Evolutionary conservation across 2,113 vertebrate genomes (phyloP).

Genomic region (Isurus oxyrinchus): DNA sequence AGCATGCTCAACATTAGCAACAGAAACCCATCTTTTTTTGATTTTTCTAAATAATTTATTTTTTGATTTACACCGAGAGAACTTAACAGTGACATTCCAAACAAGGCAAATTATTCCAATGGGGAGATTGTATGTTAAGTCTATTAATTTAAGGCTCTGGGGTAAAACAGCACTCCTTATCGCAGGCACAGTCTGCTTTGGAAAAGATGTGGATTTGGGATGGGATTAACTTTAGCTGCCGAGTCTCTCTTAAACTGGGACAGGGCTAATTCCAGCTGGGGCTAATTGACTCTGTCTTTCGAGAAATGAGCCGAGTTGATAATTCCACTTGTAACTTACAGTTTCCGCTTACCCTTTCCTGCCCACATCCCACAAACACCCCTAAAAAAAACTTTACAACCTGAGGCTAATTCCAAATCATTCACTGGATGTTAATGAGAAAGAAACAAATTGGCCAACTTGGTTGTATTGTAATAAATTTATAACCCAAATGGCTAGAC

Average conservation of each 20-base stretch:
- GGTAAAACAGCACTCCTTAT: neutral
- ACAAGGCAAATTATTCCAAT: neutral
- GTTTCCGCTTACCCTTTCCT: neutral
- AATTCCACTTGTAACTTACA: neutral
- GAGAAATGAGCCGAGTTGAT: neutral
- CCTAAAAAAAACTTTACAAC: neutral
- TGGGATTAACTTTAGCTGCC: neutral
- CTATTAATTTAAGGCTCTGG: neutral
- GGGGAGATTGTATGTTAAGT: neutral
- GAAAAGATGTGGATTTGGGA: neutral
- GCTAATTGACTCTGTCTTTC: neutral
- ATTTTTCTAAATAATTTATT: neutral
- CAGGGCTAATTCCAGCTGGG: neutral
- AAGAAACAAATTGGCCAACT: neutral
- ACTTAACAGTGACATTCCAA: neutral
- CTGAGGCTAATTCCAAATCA: too few species aligned
- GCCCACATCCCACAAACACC: neutral
- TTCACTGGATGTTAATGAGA: slow-evolving; percentile 5
- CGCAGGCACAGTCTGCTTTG: neutral
- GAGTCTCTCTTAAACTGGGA: neutral
- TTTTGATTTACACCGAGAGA: neutral
- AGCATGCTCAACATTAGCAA: neutral
- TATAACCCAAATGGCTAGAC: neutral
- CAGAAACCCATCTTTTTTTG: neutral
- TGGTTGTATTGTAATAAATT: neutral